Evolutionary conservation across 2,888 invertebrate genomes (phyloP), one percentile per base, ranked within the genome.

Genomic region (Hirtodrosophila duncani): DNA sequence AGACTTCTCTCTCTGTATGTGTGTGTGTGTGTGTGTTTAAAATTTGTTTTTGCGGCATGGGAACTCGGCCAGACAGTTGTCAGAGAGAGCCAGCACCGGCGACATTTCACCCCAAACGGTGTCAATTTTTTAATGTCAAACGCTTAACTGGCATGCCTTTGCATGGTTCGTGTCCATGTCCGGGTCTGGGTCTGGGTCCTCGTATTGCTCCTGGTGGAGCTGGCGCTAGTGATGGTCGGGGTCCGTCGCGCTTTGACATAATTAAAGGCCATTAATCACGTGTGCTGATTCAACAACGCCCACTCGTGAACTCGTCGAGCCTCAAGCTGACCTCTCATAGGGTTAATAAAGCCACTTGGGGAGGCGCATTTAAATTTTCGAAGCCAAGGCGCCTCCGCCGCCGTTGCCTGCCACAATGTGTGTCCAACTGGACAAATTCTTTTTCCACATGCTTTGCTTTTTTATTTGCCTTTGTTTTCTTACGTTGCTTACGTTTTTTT

Each of bases 251-350:
- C 71, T 75, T 81, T 85, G 85, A 84, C 86, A 85, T 85, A 86
- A 85, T 85, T 85, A 85, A 85, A 85, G 86, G 68, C 84, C 86
- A 86, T 85, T 85, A 86, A 85, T 85, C 85, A 85, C 85, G 83
- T 81, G 83, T 81, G 82, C 84, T 84, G 84, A 82, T 82, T 79
- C 83, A 83, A 83, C 80, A 61, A 78, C 71, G 75, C 71, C 81
- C 81, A 78, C 69, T 61, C 42, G 16, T 8, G 7, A 20, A 10
- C 34, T 10, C n/a, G 3, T 7, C 20, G 9, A 17, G 8, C 24
- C 10, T 20, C 21, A 20, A 16, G 9, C n/a, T 43, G 56, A 55
- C 36, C 52, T 29, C 57, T 42, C 61, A 41, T 26, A 57, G 68
- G 75, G 82, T 75, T 81, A 81, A 75, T 75, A 82, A 79, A 80